Conservation (phyloP, 2,797 vertebrate species). For the Anolis apletophallus region DNA sequence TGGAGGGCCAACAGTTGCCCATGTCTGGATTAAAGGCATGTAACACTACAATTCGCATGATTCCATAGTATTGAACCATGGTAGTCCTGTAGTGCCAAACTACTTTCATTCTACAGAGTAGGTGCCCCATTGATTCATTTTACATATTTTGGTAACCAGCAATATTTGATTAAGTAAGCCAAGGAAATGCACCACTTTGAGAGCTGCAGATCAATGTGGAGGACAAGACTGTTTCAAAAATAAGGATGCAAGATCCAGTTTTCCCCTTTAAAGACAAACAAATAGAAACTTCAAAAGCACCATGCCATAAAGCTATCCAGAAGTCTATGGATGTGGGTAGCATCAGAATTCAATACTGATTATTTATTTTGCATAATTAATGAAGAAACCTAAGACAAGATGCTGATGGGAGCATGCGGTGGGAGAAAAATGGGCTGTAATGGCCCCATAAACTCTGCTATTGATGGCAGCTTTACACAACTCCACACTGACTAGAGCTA, state of each 20-base stretch:
- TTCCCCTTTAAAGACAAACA: constrained; percentile 31
- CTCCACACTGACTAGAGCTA: constrained; percentile 71
- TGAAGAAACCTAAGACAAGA: constrained; percentile 69
- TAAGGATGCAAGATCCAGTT: background rate
- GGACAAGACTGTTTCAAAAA: background rate
- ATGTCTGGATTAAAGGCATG: no score
- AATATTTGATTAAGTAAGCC: no score
- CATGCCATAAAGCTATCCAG: background rate
- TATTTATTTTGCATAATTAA: constrained; percentile 79
- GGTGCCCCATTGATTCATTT: background rate
- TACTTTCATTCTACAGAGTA: no score
- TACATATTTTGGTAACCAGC: background rate
- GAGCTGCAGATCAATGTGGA: background rate
- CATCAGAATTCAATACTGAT: constrained; percentile 71
- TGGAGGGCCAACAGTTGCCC: no score
- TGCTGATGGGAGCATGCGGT: constrained; percentile 73
- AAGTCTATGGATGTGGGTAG: constrained; percentile 62
- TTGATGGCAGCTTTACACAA: constrained; percentile 72
- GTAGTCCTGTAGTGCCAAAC: no score
- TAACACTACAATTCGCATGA: no score
- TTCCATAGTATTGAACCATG: no score
- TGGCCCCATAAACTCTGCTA: constrained; percentile 77
- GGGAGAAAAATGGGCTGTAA: constrained; percentile 77
- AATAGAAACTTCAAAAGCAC: background rate
- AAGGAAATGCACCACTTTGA: no score